Evolutionary conservation across 2,113 vertebrate genomes (phyloP).

Genomic region (Nycticryphes semicollaris): DNA sequence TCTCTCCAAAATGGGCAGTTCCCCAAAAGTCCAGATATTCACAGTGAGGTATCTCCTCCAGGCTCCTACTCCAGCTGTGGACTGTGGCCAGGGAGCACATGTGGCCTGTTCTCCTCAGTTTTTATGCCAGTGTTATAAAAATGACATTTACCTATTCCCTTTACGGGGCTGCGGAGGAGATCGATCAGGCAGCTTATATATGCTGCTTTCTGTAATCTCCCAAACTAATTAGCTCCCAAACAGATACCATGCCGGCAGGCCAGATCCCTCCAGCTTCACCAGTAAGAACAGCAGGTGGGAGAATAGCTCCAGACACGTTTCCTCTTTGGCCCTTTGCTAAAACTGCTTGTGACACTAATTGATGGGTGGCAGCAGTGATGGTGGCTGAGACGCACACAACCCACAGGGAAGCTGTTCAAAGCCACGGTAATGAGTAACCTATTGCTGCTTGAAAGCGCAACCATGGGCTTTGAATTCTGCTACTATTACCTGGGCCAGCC

Average conservation of each 20-base stretch:
- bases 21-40: background rate
- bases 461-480: slow-evolving; percentile 10
- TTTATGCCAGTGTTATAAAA: background rate
- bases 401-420: slow-evolving; percentile 58
- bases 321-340: background rate
- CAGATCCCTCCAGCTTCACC: slow-evolving; percentile 25
- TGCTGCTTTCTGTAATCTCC: slow-evolving; percentile 26
- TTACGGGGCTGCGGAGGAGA: background rate
- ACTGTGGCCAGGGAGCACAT: background rate
- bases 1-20: background rate
- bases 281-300: slow-evolving; percentile 49
- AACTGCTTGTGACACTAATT: slow-evolving; percentile 53
- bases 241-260: background rate
- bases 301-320: background rate
- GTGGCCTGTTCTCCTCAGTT: background rate
- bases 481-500: slow-evolving; percentile 13
- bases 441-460: slow-evolving; percentile 36
- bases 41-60: background rate
- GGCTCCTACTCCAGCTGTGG: background rate
- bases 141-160: slow-evolving; percentile 16
- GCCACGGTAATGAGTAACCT: slow-evolving; percentile 37
- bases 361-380: background rate
- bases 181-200: background rate
- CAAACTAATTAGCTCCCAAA: slow-evolving; percentile 57
- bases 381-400: background rate